Conservation (phyloP, 2,113 vertebrate genomes). For the Crotalus tigris region DNA sequence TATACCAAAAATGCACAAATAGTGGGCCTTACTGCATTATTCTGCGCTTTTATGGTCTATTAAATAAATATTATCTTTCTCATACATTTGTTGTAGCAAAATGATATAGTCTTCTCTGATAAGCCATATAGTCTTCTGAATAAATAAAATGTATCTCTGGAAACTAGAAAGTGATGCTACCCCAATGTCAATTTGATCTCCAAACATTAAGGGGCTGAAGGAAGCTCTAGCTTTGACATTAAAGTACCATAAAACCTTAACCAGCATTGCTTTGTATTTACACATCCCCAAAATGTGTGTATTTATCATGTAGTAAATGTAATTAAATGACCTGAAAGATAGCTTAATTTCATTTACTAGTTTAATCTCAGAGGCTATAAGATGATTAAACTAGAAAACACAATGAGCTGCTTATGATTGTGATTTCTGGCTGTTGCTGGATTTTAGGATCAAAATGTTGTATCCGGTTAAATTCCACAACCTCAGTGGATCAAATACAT, state of each 20-base stretch:
- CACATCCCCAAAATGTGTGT: not conserved
- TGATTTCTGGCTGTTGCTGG: not conserved
- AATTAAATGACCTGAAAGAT: not conserved
- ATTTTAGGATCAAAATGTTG: not conserved
- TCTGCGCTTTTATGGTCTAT: constrained; percentile 55
- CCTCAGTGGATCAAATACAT: no score
- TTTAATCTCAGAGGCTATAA: not conserved
- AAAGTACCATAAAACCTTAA: constrained; percentile 10
- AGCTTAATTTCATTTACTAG: not conserved
- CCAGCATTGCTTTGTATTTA: constrained; percentile 1
- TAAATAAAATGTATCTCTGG: constrained; percentile 61
- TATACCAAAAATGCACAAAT: constrained; percentile 55
- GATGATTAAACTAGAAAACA: not conserved
- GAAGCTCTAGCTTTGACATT: constrained; percentile 52
- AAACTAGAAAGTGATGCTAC: constrained; percentile 54
- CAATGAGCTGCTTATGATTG: not conserved
- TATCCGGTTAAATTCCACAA: not conserved
- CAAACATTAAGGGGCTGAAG: constrained; percentile 55
- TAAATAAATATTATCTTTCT: constrained; percentile 63
- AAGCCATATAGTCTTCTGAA: constrained; percentile 66
- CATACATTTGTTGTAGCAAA: constrained; percentile 53
- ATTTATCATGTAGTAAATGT: not conserved
- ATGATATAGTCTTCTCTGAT: constrained; percentile 56
- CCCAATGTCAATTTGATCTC: constrained; percentile 33
- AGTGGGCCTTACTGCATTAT: constrained; percentile 58